A percentile compares a stretch with the other conserved stretches of the same genome.
Conservation (phyloP, 2,797 vertebrate genomes). For the Acrocephalus scirpaceus region DNA sequence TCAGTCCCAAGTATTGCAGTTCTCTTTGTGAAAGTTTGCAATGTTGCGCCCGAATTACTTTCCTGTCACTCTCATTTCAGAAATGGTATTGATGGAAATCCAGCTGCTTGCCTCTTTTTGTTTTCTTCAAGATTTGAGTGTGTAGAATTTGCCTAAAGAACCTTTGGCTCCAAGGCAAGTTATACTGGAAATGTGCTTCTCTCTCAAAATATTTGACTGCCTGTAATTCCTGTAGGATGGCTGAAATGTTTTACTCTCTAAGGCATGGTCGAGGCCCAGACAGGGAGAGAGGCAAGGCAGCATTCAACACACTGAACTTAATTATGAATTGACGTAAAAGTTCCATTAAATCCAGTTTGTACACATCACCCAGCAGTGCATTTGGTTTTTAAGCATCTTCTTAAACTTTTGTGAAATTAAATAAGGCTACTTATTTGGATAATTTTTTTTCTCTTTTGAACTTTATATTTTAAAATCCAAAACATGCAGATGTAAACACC, state of each 20-base stretch:
- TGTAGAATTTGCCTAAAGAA: not conserved
- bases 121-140: not conserved
- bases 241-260: not conserved
- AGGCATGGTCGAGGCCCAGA: not conserved
- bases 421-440: not conserved
- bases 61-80: not conserved
- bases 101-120: not conserved
- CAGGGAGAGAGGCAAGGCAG: not conserved
- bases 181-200: not conserved
- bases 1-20: not conserved
- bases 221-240: not conserved
- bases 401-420: not conserved
- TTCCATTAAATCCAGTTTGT: not conserved
- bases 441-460: not conserved
- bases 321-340: not conserved
- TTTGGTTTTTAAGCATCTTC: not conserved
- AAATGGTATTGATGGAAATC: not conserved
- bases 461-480: not conserved
- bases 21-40: not conserved
- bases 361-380: not conserved
- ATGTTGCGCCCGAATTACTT: fast-evolving
- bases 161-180: not conserved
- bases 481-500: not conserved
- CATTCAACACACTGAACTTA: not conserved
- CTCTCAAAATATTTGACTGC: not conserved